Percentiles rank a stretch among this genome's conserved stretches.
Conservation (phyloP, 2,888 invertebrate species). For the Parnassius apollo region DNA sequence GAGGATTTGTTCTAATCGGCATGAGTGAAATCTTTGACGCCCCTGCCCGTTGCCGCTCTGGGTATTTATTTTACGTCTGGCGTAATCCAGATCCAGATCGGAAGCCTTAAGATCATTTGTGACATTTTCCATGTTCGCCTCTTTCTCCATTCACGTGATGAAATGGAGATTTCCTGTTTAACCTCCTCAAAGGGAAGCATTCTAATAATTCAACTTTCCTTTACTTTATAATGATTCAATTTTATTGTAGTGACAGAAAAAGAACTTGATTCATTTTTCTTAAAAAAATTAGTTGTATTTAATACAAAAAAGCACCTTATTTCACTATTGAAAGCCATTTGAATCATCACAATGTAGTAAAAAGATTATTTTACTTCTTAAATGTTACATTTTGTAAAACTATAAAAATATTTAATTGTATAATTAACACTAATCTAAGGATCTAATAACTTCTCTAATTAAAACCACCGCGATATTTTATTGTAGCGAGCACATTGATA, state of each 20-base stretch:
- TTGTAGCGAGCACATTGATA: conserved; percentile 32
- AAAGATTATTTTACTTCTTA: neutral
- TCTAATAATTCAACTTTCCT: conserved; percentile 37
- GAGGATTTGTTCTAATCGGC: too few relatives aligned
- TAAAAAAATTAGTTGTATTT: neutral
- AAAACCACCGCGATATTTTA: conserved; percentile 49
- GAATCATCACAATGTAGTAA: conserved; percentile 8
- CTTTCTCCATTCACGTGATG: too few relatives aligned
- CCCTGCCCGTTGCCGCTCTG: too few relatives aligned
- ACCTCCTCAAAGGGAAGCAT: too few relatives aligned
- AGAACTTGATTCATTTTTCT: neutral
- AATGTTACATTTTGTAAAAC: too few relatives aligned
- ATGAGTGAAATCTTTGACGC: too few relatives aligned
- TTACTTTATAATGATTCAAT: conserved; percentile 57
- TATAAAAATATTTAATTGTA: too few relatives aligned
- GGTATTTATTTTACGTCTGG: too few relatives aligned
- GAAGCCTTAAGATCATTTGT: too few relatives aligned
- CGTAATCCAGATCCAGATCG: too few relatives aligned
- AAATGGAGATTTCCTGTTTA: too few relatives aligned
- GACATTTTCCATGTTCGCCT: too few relatives aligned
- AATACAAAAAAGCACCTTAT: neutral
- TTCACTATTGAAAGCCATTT: conserved; percentile 3
- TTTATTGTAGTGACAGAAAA: conserved; percentile 9
- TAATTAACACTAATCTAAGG: conserved; percentile 2
- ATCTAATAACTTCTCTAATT: conserved; percentile 22